Base-by-base conservation (phyloP, 2,888 invertebrate species). In the Drosophila pseudotalamancana region DNA sequence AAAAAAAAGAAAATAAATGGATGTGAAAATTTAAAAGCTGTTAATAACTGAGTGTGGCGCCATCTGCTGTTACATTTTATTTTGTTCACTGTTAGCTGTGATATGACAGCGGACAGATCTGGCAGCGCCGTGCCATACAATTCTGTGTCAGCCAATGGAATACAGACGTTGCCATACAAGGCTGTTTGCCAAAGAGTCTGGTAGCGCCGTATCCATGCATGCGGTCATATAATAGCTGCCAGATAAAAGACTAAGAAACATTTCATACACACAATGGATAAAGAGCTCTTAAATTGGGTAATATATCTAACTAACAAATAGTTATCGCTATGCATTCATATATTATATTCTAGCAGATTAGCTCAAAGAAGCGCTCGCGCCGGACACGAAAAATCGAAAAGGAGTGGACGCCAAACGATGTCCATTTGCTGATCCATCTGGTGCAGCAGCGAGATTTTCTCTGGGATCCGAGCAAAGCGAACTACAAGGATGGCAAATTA, bases 101-200 rank as follows among this genome's bases (percentile, higher is more conserved):
- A 34, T 11, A 19, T 49, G 9, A 9, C 31, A 18, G 2, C 9
- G n/a, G n/a, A 3, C 5, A 14, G 18, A 48, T 59, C 66, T 59
- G 73, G 67, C 59, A 72, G 67, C 67, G 39, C 34, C 6, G 6
- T n/a, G 56, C 35, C 66, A n/a, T n/a, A n/a, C n/a, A n/a, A n/a
- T n/a, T n/a, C n/a, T n/a, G n/a, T n/a, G n/a, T n/a, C n/a, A n/a
- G n/a, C n/a, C n/a, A n/a, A n/a, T n/a, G n/a, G n/a, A n/a, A n/a
- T n/a, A n/a, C n/a, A 66, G 49, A 56, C 14, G 37, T 37, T 43
- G 51, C 12, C 57, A 72, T 49, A 64, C 29, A 27, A 46, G 12
- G 39, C 19, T 59, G 37, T 31, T 35, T 21, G 5, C 4, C 11
- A 32, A n/a, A 16, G 14, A 21, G 39, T 73, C 73, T 46, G 70